Evolutionary conservation across 2,113 vertebrate species (phyloP), one percentile per base, ranked within the genome.

Genomic region (Chaetura pelagica): DNA sequence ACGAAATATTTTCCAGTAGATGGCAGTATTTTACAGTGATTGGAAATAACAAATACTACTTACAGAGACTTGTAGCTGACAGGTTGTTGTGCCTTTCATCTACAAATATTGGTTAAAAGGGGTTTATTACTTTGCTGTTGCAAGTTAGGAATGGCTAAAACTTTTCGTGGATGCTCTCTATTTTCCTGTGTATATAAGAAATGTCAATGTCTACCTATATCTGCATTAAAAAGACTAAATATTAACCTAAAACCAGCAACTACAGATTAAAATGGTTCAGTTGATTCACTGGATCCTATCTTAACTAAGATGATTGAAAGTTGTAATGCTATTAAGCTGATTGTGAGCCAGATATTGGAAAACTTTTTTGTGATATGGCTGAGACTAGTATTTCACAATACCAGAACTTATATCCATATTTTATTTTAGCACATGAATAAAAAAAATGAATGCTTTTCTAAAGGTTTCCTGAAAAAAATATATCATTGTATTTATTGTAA

Each of bases 1-100:
- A 97, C 89, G 93, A 82, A 82, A 76, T 58, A 67, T 91, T 69
- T 91, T 71, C 91, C 94, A 91, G 87, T 76, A 97, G 95, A 61
- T 95, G 94, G 96, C 97, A 97, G 95, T 54, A 94, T 96, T 84
- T 95, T 78, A 94, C 78, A 96, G 64, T 81, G 54, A 78, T 91
- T 87, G 64, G 58, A 88, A 85, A 83, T 32, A 38, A 7, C 52
- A 34, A 89, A 9, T 20, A 7, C 6, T 61, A 8, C 22, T 38
- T 49, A 4, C 0, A 2, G 48, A 80, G 13, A 5, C 12, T 52
- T 48, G 19, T 48, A 38, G 23, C 52, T 94, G 77, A 44, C 55
- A 32, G 19, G 17, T 52, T 81, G 7, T 74, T 87, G 68, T 1
- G 1, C 9, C 4, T 81, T 92, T 93, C 27, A 24, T 46, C 35